phyloP scores from a whole-genome alignment of 2,888 invertebrate species.

The Aspidiotus destructor region DNA sequence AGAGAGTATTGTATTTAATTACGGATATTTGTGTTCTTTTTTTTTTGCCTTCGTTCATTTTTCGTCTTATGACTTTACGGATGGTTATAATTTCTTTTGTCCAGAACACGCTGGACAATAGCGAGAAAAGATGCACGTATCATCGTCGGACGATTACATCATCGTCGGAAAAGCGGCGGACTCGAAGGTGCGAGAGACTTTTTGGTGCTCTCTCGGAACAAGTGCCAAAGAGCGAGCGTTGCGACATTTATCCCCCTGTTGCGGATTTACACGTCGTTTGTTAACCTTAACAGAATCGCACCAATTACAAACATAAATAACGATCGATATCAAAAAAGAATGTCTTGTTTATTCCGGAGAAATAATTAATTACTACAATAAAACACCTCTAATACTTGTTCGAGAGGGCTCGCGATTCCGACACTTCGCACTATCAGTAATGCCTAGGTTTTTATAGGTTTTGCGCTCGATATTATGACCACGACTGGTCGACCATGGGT shows the following conservation, averaged over 20 bases:
- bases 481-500: slow-evolving; percentile 26
- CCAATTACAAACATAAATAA: slow-evolving; percentile 29
- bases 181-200: not conserved
- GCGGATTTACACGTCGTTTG: slow-evolving; percentile 25
- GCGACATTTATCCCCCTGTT: slow-evolving; percentile 14
- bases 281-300: slow-evolving; percentile 26
- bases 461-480: not conserved
- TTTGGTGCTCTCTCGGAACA: not conserved
- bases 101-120: slow-evolving; percentile 9
- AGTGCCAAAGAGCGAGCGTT: slow-evolving; percentile 5
- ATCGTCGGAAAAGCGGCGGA: not conserved
- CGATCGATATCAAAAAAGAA: slow-evolving; percentile 23
- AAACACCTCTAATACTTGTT: slow-evolving; percentile 29
- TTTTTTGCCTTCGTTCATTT: not conserved
- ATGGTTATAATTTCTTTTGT: not conserved
- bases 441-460: not conserved
- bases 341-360: slow-evolving; percentile 18
- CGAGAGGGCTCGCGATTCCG: slow-evolving; percentile 3
- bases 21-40: slow-evolving; percentile 21
- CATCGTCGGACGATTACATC: not conserved
- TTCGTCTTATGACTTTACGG: slow-evolving; percentile 2
- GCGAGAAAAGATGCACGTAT: not conserved
- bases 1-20: slow-evolving; percentile 25
- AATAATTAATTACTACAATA: slow-evolving; percentile 27
- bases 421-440: slow-evolving; percentile 7